Percentiles rank a stretch among this genome's conserved stretches.
These are phyloP conservation scores for Illadopsis cleaveri DNA, from an alignment of 2,113 vertebrate species.

Conservation along the genomic window DNA sequence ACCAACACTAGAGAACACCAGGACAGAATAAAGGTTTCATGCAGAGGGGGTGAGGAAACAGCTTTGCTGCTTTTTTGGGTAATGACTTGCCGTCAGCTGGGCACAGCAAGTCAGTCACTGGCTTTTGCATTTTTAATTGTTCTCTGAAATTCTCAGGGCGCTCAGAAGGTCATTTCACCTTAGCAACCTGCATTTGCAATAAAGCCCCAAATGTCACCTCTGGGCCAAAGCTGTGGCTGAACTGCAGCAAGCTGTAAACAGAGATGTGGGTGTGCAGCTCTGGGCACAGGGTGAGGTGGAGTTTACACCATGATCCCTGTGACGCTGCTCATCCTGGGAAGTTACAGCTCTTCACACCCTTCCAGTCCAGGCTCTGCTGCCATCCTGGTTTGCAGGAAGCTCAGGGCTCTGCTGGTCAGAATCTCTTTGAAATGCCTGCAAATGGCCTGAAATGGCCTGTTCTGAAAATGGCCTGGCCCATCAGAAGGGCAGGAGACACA, in stretches of 20 bases:
- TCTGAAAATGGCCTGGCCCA: background rate
- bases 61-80: background rate
- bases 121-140: background rate
- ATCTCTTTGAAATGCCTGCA: background rate
- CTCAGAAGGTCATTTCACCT: background rate
- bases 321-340: background rate
- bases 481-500: fast-evolving
- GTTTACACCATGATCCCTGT: background rate
- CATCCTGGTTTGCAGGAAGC: background rate
- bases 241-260: background rate
- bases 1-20: background rate
- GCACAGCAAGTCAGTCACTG: background rate
- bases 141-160: background rate
- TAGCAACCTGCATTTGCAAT: background rate
- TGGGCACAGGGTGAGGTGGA: background rate
- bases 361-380: background rate
- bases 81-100: fast-evolving
- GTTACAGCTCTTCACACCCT: background rate
- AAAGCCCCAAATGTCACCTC: background rate
- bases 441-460: background rate
- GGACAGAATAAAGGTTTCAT: background rate
- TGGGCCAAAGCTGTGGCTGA: background rate
- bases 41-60: background rate
- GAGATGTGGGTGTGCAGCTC: background rate
- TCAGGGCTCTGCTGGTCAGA: background rate